Evolutionary conservation across 1,140 invertebrate species (phyloP).

Genomic region (Anoplolepis gracilipes): DNA sequence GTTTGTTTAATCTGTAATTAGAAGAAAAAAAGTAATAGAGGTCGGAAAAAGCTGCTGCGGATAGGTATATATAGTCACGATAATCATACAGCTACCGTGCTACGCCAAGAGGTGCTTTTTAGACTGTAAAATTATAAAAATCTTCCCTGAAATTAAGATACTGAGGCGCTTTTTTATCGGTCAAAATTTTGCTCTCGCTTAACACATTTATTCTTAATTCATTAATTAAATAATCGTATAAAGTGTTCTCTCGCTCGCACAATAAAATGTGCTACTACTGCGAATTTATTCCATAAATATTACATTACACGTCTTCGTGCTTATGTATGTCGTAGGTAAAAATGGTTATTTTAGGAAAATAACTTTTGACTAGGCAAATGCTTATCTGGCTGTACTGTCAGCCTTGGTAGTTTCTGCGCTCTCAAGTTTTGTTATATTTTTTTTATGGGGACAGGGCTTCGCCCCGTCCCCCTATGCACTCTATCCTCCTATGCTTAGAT

Average conservation of each 20-base stretch:
- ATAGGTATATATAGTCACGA: conserved; percentile 5
- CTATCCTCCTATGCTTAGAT: too few species aligned
- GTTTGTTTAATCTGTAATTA: conserved; percentile 41
- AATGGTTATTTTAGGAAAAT: too few species aligned
- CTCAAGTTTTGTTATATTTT: too few species aligned
- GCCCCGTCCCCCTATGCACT: too few species aligned
- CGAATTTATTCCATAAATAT: neutral
- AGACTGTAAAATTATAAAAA: conserved; percentile 22
- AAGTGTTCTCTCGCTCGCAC: neutral
- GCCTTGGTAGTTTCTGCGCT: too few species aligned
- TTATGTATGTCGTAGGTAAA: too few species aligned
- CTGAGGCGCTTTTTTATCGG: conserved; percentile 1
- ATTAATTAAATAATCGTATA: conserved; percentile 30
- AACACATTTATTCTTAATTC: neutral
- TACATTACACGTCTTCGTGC: neutral
- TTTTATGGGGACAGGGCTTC: too few species aligned
- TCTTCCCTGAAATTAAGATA: neutral
- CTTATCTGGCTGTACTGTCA: too few species aligned
- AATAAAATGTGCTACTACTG: neutral
- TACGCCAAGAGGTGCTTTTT: neutral
- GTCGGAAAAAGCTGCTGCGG: neutral
- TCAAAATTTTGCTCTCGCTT: neutral
- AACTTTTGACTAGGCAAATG: too few species aligned
- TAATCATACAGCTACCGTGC: conserved; percentile 8
- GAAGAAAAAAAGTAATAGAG: conserved; percentile 13